These are phyloP conservation scores for Bruchidius siliquastri DNA, from an alignment of 2,888 invertebrate genomes.

Conservation along the genomic window DNA sequence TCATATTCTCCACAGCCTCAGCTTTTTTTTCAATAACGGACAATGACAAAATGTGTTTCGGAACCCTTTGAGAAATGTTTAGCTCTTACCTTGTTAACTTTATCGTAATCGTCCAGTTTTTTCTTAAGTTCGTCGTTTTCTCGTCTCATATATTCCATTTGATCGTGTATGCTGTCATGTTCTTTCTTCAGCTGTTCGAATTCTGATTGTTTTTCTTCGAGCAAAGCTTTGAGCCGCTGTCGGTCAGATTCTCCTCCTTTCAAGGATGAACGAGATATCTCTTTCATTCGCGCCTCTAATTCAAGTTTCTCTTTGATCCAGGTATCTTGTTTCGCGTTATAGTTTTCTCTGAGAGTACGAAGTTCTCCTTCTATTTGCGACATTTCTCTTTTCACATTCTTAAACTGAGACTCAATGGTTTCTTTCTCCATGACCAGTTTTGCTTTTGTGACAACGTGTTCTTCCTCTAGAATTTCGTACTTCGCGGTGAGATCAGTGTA, in stretches of 20 bases:
- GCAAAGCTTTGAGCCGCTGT: slow-evolving; percentile 61
- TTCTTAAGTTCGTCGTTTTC: slow-evolving; percentile 76
- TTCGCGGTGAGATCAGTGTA: slow-evolving; percentile 76
- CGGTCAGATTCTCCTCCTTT: slow-evolving; percentile 55
- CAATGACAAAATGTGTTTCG: too few species aligned
- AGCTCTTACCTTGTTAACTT: slow-evolving; percentile 65
- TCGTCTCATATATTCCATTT: slow-evolving; percentile 66
- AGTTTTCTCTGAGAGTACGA: slow-evolving; percentile 59
- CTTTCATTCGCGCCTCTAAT: slow-evolving; percentile 56
- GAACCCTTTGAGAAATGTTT: not conserved
- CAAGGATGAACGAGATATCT: slow-evolving; percentile 28
- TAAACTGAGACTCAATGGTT: slow-evolving; percentile 60
- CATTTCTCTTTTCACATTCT: slow-evolving; percentile 59
- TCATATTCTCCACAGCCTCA: too few species aligned
- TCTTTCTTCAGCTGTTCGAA: slow-evolving; percentile 65
- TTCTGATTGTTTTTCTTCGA: slow-evolving; percentile 73
- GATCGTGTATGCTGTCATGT: slow-evolving; percentile 63
- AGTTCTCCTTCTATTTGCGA: slow-evolving; percentile 60
- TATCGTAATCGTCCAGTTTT: slow-evolving; percentile 80
- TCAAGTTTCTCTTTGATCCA: slow-evolving; percentile 70
- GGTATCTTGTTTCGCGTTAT: slow-evolving; percentile 60
- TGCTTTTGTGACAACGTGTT: slow-evolving; percentile 78
- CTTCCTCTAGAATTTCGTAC: slow-evolving; percentile 79
- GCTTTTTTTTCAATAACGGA: too few species aligned
- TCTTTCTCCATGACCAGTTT: slow-evolving; percentile 79